A percentile compares a stretch with the other conserved stretches of the same genome.
These are phyloP conservation scores for Anser cygnoides DNA, from an alignment of 2,113 vertebrate species.

Conservation along the genomic window DNA sequence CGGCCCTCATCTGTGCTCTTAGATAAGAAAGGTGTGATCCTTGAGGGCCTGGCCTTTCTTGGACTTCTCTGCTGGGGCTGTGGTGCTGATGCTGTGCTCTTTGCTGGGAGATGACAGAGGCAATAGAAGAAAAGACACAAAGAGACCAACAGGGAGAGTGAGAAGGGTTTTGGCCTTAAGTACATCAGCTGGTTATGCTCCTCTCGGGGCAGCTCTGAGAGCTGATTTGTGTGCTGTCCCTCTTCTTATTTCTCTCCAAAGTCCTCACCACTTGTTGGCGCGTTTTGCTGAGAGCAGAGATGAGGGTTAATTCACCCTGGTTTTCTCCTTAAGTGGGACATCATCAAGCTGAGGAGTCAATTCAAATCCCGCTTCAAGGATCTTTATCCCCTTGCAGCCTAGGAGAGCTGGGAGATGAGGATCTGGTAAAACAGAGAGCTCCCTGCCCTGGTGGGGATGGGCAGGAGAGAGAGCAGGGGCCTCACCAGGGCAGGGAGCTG, in stretches of 20 bases:
- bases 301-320: conserved; percentile 42
- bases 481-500: not conserved
- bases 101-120: not conserved
- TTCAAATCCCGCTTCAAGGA: conserved; percentile 48
- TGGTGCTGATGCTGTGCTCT: not conserved
- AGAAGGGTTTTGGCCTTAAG: conserved; percentile 15
- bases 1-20: not conserved
- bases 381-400: conserved; percentile 15
- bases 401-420: conserved; percentile 1
- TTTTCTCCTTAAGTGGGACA: conserved; percentile 40
- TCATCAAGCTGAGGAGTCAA: conserved; percentile 39
- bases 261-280: conserved; percentile 14
- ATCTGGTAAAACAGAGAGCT: not conserved
- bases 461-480: not conserved
- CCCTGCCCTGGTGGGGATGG: not conserved
- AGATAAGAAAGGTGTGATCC: not conserved
- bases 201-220: not conserved
- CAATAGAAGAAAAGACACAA: conserved; percentile 1
- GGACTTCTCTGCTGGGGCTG: not conserved
- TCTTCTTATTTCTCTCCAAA: conserved; percentile 22
- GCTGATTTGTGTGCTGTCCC: not conserved
- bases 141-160: not conserved
- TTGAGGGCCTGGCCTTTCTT: not conserved
- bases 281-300: conserved; percentile 28
- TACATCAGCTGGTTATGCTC: not conserved